Conservation (phyloP, 2,888 invertebrate genomes). For the Germaria angustata region DNA sequence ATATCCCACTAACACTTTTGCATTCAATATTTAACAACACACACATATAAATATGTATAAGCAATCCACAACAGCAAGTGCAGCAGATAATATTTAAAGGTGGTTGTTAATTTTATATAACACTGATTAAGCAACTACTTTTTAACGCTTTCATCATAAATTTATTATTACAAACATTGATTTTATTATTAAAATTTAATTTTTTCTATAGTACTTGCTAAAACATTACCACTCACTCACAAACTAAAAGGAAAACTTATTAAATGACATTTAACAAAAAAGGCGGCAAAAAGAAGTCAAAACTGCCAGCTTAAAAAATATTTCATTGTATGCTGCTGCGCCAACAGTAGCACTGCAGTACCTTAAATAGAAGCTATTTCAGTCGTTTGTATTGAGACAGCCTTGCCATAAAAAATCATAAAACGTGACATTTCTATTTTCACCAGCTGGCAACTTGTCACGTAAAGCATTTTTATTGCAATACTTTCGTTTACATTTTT, state of each 20-base stretch:
- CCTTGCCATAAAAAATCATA: too few species aligned
- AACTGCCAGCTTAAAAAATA: background rate
- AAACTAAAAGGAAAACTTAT: background rate
- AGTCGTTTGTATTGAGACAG: too few species aligned
- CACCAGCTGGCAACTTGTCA: conserved; percentile 9
- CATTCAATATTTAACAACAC: too few species aligned
- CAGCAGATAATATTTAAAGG: too few species aligned
- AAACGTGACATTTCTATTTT: too few species aligned
- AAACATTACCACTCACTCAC: background rate
- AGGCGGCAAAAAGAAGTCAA: background rate
- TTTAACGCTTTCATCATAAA: background rate
- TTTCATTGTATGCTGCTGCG: too few species aligned
- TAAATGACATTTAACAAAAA: background rate
- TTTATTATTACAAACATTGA: background rate
- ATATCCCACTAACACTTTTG: too few species aligned
- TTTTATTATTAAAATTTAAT: background rate
- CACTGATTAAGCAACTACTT: background rate
- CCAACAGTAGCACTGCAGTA: too few species aligned
- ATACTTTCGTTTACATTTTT: conserved; percentile 28
- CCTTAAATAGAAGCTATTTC: too few species aligned
- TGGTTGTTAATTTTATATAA: too few species aligned
- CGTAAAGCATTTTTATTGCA: conserved; percentile 19
- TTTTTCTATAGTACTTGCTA: background rate
- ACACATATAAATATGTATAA: too few species aligned
- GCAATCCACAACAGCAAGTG: background rate